These are phyloP conservation scores for Tylochromis polylepis DNA, from an alignment of 2,113 vertebrate species.

Conservation along the genomic window DNA sequence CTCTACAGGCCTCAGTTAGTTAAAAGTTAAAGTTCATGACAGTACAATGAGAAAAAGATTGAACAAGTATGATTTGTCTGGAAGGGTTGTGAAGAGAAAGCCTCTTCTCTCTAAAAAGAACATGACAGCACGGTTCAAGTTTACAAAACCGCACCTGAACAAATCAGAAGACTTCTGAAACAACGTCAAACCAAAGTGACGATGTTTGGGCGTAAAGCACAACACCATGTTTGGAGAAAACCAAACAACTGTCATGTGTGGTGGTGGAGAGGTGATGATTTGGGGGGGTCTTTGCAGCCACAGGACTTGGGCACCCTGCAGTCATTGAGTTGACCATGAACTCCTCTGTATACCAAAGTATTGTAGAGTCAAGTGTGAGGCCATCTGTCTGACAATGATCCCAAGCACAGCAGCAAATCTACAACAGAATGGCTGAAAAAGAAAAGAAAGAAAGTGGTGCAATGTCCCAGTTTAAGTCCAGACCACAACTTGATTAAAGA, in stretches of 20 bases:
- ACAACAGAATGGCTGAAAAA: not conserved
- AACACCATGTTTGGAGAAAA: too few relatives aligned
- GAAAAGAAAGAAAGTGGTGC: not conserved
- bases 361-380: not conserved
- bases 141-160: not conserved
- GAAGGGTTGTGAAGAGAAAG: not conserved
- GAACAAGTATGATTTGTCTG: not conserved
- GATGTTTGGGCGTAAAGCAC: too few relatives aligned
- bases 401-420: not conserved
- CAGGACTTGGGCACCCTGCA: too few relatives aligned
- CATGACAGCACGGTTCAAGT: not conserved
- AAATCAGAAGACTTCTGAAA: not conserved
- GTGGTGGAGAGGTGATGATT: not conserved
- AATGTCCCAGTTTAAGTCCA: not conserved
- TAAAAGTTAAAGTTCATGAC: not conserved
- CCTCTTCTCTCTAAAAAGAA: not conserved
- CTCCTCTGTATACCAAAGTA: not conserved
- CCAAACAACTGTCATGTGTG: too few relatives aligned
- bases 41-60: not conserved
- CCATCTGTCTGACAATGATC: not conserved
- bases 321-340: not conserved
- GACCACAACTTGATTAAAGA: not conserved
- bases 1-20: not conserved
- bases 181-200: not conserved
- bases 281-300: too few relatives aligned